phyloP scores from a whole-genome alignment of 1,140 invertebrate genomes.

The Megalopta genalis region DNA sequence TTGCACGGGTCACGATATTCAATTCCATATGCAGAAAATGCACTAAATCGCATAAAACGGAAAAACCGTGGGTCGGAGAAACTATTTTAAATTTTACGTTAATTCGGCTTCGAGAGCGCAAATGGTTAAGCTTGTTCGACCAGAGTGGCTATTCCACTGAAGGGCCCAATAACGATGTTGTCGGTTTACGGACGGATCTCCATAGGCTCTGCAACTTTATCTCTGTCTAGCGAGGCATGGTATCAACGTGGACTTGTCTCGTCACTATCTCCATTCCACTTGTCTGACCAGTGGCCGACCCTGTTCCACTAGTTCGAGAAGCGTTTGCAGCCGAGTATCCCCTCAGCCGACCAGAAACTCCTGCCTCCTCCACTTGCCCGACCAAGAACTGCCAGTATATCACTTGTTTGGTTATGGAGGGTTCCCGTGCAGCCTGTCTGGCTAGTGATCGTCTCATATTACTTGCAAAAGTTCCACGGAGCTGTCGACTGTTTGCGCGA shows the following conservation, averaged over 20 bases:
- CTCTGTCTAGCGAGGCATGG: neutral
- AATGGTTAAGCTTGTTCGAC: too few species aligned
- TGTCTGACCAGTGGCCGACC: neutral
- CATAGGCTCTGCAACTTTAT: too few species aligned
- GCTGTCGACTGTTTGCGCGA: neutral
- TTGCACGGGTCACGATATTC: too few species aligned
- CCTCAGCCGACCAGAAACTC: neutral
- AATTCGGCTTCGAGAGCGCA: too few species aligned
- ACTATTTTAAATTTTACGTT: too few species aligned
- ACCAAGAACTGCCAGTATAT: neutral
- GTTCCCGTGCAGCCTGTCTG: neutral
- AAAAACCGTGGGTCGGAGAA: too few species aligned
- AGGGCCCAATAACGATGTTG: too few species aligned
- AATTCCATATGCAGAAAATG: too few species aligned
- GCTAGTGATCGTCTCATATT: neutral
- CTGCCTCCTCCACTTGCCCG: too few species aligned
- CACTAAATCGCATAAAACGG: too few species aligned
- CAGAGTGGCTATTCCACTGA: too few species aligned
- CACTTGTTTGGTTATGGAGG: neutral
- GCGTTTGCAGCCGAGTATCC: neutral
- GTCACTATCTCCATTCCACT: neutral
- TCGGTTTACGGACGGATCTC: too few species aligned
- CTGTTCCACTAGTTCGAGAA: neutral
- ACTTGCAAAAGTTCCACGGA: neutral
- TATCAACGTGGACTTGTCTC: neutral